These are phyloP conservation scores for Seriola dumerili DNA, from an alignment of 2,113 vertebrate genomes.

Conservation along the genomic window DNA sequence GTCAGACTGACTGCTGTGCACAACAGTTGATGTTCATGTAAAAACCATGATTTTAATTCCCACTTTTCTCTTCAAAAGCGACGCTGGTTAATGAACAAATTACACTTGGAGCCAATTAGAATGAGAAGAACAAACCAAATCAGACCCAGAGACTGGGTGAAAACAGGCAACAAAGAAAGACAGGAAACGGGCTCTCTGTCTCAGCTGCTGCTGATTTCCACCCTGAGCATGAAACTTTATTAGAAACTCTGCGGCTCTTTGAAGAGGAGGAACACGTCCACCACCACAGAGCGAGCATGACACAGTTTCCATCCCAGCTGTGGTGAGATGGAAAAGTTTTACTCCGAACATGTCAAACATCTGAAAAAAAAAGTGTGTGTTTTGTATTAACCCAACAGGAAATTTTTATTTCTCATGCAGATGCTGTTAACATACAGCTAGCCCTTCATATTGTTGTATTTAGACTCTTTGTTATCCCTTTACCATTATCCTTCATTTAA, in stretches of 20 bases:
- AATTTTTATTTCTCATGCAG: background rate
- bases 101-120: slow-evolving; percentile 34
- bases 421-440: too few species aligned
- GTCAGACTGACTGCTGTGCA: background rate
- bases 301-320: slow-evolving; percentile 67
- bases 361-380: background rate
- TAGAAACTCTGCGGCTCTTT: slow-evolving; percentile 27
- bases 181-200: slow-evolving; percentile 45
- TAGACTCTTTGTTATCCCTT: too few species aligned
- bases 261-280: background rate
- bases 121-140: slow-evolving; percentile 42
- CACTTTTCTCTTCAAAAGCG: slow-evolving; percentile 21
- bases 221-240: slow-evolving; percentile 48
- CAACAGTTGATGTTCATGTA: background rate
- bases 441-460: too few species aligned
- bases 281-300: background rate
- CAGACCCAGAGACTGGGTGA: slow-evolving; percentile 17
- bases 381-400: background rate
- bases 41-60: background rate
- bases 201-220: slow-evolving; percentile 42
- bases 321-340: slow-evolving; percentile 31
- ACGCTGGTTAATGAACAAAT: slow-evolving; percentile 50
- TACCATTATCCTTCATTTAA: too few species aligned
- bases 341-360: background rate
- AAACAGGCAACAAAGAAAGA: background rate